Conservation (phyloP, 2,797 vertebrate species). For the Craterocephalus amniculus region DNA sequence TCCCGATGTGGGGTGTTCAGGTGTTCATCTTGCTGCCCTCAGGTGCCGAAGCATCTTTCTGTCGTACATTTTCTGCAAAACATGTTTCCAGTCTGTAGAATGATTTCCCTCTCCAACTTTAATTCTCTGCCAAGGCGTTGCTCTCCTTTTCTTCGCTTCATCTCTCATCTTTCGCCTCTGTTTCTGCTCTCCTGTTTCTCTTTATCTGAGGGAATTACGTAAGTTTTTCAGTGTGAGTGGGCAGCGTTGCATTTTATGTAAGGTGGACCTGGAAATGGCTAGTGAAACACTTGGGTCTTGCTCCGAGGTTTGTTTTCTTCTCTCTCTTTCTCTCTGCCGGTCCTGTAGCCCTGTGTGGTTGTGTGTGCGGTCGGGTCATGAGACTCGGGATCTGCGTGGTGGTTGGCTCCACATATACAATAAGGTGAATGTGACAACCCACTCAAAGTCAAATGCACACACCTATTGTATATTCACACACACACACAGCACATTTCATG, state of each 20-base stretch:
- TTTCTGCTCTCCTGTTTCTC: conserved; percentile 44
- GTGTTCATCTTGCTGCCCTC: conserved; percentile 35
- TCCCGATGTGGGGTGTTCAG: conserved; percentile 25
- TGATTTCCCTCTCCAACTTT: conserved; percentile 47
- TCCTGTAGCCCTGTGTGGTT: conserved; percentile 37
- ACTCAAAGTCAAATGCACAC: conserved; percentile 34
- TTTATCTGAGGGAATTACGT: conserved; percentile 76
- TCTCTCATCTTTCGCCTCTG: conserved; percentile 52
- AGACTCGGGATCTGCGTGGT: conserved; percentile 44
- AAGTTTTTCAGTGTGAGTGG: conserved; percentile 66
- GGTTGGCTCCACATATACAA: conserved; percentile 35
- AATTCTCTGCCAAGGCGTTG: conserved; percentile 42
- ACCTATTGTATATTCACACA: not conserved
- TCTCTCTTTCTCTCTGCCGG: not conserved
- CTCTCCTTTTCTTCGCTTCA: conserved; percentile 37
- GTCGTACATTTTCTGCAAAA: conserved; percentile 15
- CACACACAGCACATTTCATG: not conserved
- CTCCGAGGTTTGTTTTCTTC: conserved; percentile 40
- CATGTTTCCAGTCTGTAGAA: conserved; percentile 43
- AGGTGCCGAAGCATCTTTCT: conserved; percentile 42
- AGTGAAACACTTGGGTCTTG: conserved; percentile 63
- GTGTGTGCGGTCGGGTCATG: conserved; percentile 26
- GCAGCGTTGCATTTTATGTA: conserved; percentile 77
- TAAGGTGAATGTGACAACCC: conserved; percentile 29
- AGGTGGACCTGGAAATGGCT: conserved; percentile 73